These are phyloP conservation scores for Drosophila vallismaia DNA, from an alignment of 2,888 invertebrate genomes.

Conservation along the genomic window DNA sequence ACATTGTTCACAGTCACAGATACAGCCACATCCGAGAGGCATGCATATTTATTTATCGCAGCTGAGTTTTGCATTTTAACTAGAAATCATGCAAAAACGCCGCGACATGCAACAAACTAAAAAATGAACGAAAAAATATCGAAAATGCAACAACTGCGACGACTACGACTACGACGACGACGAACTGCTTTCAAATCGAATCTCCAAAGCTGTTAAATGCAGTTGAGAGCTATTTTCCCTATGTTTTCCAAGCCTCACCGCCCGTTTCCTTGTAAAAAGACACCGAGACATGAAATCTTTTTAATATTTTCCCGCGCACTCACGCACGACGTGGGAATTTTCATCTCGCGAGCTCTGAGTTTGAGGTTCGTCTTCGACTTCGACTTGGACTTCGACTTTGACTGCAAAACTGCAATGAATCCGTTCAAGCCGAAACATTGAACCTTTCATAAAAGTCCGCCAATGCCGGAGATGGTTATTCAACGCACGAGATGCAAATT, in stretches of 20 bases:
- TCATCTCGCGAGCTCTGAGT: slow-evolving; percentile 35
- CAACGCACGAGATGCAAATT: slow-evolving; percentile 42
- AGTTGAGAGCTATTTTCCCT: slow-evolving; percentile 54
- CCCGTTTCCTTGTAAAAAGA: slow-evolving; percentile 1
- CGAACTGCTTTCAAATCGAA: slow-evolving; percentile 68
- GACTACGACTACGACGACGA: slow-evolving; percentile 28
- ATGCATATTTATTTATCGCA: slow-evolving; percentile 77
- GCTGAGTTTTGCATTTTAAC: slow-evolving; percentile 72
- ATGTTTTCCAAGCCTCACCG: slow-evolving; percentile 25
- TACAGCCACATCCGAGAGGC: slow-evolving; percentile 47
- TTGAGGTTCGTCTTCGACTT: slow-evolving; percentile 11
- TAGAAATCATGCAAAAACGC: slow-evolving; percentile 73
- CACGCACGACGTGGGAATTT: slow-evolving; percentile 78
- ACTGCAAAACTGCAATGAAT: slow-evolving; percentile 24
- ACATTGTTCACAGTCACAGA: slow-evolving; percentile 2
- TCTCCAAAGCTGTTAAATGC: slow-evolving; percentile 67
- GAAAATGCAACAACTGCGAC: slow-evolving; percentile 22
- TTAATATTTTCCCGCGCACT: slow-evolving; percentile 70
- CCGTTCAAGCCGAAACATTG: slow-evolving; percentile 25
- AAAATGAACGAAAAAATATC: slow-evolving; percentile 19
- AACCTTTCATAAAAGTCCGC: slow-evolving; percentile 28
- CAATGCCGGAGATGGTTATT: slow-evolving; percentile 26
- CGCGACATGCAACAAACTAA: slow-evolving; percentile 63
- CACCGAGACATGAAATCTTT: slow-evolving; percentile 60
- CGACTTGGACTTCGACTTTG: slow-evolving; percentile 3